Base-by-base conservation (phyloP, 1,140 invertebrate genomes). In the Trichomalopsis sarcophagae region DNA sequence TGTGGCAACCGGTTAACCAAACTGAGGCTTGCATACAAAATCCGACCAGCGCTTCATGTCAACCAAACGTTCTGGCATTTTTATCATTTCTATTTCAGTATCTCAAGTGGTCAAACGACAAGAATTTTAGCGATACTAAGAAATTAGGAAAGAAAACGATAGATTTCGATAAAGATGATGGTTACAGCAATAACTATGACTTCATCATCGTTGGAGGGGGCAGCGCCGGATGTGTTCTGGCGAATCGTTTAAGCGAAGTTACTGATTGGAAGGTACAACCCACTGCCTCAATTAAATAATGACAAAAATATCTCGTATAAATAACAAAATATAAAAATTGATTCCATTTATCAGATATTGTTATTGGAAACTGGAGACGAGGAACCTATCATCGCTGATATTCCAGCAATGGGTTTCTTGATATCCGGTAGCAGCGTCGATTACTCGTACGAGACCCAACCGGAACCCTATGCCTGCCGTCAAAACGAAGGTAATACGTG, bases 381-480 rank as follows among this genome's bases (percentile, higher is more conserved):
- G 66, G 75, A 86, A 55, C 81, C 84, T 7, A 27, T 75, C 1
- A 33, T 82, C 1, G 30, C 81, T 30, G 55, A 62, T 30, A 55
- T 83, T 5, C 81, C 85, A 1, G 68, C 55, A 36, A 71, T 90
- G 27, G 92, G 3, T 13, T 5, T 27, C 10, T 10, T 85, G 1
- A 71, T 76, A 44, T 6, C 10, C 10, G 1, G 13, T 0, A 81
- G 33, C 73, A 47, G 13, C 9, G 50, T 82, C 66, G 85, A 86
- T 50, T 78, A 80, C 0, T 23, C 11, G 10, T 86, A 86, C n/a
- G 21, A 40, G 9, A 78, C 66, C 14, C 75, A 82, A 68, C 44
- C 80, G 11, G 80, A 82, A 69, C 62, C 40, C 11, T 21, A 9
- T 14, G 36, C 69, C 17, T 79, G 76, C 27, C 14, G 5, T 13